Percentiles rank a stretch among this genome's conserved stretches.
These are phyloP conservation scores for Hyla sarda DNA, from an alignment of 2,113 vertebrate species.

Conservation along the genomic window DNA sequence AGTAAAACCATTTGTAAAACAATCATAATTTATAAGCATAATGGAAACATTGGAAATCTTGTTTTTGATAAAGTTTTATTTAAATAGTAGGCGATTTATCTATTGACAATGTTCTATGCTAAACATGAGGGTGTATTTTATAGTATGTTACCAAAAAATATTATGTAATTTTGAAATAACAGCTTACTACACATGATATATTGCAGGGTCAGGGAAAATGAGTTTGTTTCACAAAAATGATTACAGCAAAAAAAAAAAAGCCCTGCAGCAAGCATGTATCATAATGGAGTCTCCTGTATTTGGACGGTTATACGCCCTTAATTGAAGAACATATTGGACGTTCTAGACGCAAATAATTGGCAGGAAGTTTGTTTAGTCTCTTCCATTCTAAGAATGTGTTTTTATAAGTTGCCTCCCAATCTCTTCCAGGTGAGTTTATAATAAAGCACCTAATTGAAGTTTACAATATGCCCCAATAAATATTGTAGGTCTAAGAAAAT, in stretches of 20 bases:
- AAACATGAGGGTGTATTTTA: background rate
- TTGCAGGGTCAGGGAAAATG: background rate
- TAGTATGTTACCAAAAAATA: background rate
- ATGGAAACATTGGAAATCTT: too few species aligned
- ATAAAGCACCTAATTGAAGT: constrained; percentile 27
- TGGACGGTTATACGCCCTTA: background rate
- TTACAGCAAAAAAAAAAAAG: background rate
- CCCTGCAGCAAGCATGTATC: background rate
- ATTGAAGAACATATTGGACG: background rate
- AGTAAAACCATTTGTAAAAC: too few species aligned
- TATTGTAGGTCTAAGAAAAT: constrained; percentile 37
- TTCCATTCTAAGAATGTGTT: constrained; percentile 2
- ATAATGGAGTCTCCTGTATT: background rate
- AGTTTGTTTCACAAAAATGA: background rate
- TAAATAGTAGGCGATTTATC: background rate
- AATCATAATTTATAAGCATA: too few species aligned
- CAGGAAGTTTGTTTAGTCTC: constrained; percentile 2
- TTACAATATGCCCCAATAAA: constrained; percentile 34
- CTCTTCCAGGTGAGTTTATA: constrained; percentile 41
- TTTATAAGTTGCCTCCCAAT: constrained; percentile 36
- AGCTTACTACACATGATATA: background rate
- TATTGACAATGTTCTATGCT: background rate
- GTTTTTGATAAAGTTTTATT: background rate
- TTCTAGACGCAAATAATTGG: background rate
- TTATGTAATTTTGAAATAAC: background rate